phyloP scores from a whole-genome alignment of 2,113 vertebrate species.

The Apeltes quadracus region DNA sequence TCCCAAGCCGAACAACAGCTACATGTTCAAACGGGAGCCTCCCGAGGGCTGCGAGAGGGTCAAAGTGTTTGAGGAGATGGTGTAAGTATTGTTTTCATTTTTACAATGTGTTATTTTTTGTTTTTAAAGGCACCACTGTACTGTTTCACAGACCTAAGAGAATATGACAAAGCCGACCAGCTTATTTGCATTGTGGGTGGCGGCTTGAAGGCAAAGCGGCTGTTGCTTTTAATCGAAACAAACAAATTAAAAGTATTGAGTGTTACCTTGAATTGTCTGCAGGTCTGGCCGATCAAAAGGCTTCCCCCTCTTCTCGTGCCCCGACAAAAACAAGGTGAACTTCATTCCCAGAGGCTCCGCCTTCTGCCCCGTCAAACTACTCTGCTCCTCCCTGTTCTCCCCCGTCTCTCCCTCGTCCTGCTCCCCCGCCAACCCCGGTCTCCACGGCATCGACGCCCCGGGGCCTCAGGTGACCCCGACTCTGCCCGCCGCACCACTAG shows the following conservation, averaged over 20 bases:
- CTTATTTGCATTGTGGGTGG: constrained; percentile 38
- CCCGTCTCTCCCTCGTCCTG: constrained; percentile 72
- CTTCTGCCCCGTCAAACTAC: constrained; percentile 95
- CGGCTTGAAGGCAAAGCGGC: neutral
- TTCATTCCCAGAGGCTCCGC: constrained; percentile 95
- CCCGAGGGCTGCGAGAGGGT: constrained; percentile 98
- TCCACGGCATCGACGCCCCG: constrained; percentile 59
- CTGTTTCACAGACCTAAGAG: neutral
- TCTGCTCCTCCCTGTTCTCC: constrained; percentile 85
- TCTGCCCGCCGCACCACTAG: constrained; percentile 79
- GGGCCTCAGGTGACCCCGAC: constrained; percentile 79
- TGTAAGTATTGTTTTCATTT: constrained; percentile 84
- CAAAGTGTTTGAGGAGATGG: constrained; percentile 97
- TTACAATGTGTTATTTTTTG: neutral
- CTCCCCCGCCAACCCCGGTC: constrained; percentile 29
- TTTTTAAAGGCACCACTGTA: neutral
- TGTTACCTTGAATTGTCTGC: constrained; percentile 53
- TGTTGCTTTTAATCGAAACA: constrained; percentile 1
- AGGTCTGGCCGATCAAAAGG: constrained; percentile 91
- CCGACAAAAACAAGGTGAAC: constrained; percentile 99
- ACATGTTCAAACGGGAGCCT: constrained; percentile 98
- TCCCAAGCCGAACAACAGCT: constrained; percentile 99
- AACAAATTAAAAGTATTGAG: neutral
- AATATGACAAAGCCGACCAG: neutral
- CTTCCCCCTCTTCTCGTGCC: constrained; percentile 94